These are phyloP conservation scores for Kuschelorhynchus macadamiae DNA, from an alignment of 2,888 invertebrate genomes.

Conservation along the genomic window DNA sequence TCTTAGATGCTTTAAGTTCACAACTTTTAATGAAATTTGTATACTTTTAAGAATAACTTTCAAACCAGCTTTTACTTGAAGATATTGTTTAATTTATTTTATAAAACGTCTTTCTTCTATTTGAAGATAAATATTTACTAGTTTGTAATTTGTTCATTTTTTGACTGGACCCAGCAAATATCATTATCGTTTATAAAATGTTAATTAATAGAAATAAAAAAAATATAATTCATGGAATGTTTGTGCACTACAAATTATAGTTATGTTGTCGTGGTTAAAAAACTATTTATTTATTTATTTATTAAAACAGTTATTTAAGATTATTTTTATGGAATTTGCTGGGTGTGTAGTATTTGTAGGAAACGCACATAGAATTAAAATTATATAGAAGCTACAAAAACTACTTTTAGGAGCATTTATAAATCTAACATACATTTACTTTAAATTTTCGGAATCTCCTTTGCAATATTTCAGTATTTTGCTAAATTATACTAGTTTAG, in stretches of 20 bases:
- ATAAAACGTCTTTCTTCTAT: too few relatives aligned
- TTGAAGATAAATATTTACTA: too few relatives aligned
- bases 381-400: slow-evolving; percentile 23
- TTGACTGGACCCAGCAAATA: slow-evolving; percentile 3
- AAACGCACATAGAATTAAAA: slow-evolving; percentile 24
- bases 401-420: slow-evolving; percentile 57
- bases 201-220: slow-evolving; percentile 3
- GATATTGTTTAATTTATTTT: too few relatives aligned
- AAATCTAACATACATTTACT: slow-evolving; percentile 28
- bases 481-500: slow-evolving; percentile 62
- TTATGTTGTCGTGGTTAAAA: background rate
- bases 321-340: slow-evolving; percentile 3
- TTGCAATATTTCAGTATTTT: slow-evolving; percentile 66
- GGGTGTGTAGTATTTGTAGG: slow-evolving; percentile 1
- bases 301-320: too few relatives aligned
- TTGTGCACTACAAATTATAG: background rate
- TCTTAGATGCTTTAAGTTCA: too few relatives aligned
- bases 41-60: too few relatives aligned
- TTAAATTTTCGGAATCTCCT: slow-evolving; percentile 59
- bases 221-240: background rate
- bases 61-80: too few relatives aligned
- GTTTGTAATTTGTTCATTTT: too few relatives aligned
- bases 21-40: too few relatives aligned
- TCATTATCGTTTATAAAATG: too few relatives aligned
- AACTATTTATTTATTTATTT: background rate